phyloP scores from a whole-genome alignment of 2,797 vertebrate genomes.

The Percopsis omiscomaycus region DNA sequence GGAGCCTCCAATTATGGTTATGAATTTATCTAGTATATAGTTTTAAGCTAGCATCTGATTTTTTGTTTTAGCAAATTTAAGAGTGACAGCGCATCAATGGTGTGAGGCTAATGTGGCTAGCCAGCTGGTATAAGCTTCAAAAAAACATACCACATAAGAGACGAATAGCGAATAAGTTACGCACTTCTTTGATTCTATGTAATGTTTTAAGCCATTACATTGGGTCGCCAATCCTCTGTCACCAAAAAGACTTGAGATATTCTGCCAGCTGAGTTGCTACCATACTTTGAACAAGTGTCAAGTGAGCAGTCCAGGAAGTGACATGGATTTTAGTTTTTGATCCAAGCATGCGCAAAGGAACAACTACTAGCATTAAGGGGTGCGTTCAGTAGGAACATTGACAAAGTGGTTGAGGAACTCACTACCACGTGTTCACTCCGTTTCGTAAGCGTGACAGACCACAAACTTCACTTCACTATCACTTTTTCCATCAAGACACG shows the following conservation, averaged over 20 bases:
- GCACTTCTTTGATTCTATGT: slow-evolving; percentile 36
- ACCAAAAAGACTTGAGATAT: background rate
- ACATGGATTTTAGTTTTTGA: background rate
- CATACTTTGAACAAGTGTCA: no score
- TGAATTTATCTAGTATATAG: no score
- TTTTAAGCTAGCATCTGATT: background rate
- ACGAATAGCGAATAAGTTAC: rapidly evolving
- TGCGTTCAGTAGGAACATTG: no score
- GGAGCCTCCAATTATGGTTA: no score
- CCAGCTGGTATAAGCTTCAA: background rate
- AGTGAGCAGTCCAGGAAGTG: slow-evolving; percentile 34
- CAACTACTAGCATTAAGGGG: no score
- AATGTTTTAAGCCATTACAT: slow-evolving; percentile 38
- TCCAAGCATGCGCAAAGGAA: background rate
- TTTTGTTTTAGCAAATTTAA: background rate
- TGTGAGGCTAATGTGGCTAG: slow-evolving; percentile 25
- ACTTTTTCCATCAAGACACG: no score
- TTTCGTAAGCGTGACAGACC: no score
- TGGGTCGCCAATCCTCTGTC: slow-evolving; percentile 4
- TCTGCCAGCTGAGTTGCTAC: no score
- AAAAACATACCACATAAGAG: background rate
- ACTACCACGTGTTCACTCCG: no score
- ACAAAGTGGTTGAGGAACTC: no score
- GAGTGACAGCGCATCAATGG: slow-evolving; percentile 32
- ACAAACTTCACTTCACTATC: no score